Percentiles rank a stretch among this genome's conserved stretches.
These are phyloP conservation scores for Hyperoplus immaculatus DNA, from an alignment of 2,797 vertebrate species.

Conservation along the genomic window DNA sequence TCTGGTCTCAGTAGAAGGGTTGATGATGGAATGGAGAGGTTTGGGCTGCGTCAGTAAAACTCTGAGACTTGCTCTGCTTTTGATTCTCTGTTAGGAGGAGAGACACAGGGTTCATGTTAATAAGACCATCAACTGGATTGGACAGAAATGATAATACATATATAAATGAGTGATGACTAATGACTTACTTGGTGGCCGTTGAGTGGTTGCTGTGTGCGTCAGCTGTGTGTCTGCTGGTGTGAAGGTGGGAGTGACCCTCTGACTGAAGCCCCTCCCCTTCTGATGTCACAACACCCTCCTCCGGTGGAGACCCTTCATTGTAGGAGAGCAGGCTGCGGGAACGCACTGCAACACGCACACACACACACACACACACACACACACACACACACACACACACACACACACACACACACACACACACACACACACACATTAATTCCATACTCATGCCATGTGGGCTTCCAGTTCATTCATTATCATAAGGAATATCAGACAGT, in stretches of 20 bases:
- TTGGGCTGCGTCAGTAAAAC: conserved; percentile 65
- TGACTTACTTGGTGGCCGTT: conserved; percentile 60
- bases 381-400: conserved; percentile 29
- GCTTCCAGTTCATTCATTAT: neutral
- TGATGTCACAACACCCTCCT: conserved; percentile 88
- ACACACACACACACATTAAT: conserved; percentile 12
- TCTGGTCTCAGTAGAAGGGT: neutral
- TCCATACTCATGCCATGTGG: neutral
- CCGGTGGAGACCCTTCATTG: conserved; percentile 90
- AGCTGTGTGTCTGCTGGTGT: conserved; percentile 89
- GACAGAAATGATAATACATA: neutral
- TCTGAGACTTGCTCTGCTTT: conserved; percentile 65
- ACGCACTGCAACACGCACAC: conserved; percentile 88
- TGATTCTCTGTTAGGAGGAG: conserved; percentile 67
- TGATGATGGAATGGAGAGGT: neutral
- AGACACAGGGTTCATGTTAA: conserved; percentile 16
- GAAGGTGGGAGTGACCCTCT: conserved; percentile 66
- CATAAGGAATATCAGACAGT: too few relatives aligned
- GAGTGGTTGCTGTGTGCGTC: conserved; percentile 85
- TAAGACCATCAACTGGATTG: neutral
- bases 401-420: conserved; percentile 43
- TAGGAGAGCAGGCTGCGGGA: conserved; percentile 98
- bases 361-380: conserved; percentile 24
- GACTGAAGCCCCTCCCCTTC: conserved; percentile 82
- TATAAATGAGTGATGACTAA: too few relatives aligned